phyloP scores from a whole-genome alignment of 2,113 vertebrate species.

The Hemicordylus capensis region DNA sequence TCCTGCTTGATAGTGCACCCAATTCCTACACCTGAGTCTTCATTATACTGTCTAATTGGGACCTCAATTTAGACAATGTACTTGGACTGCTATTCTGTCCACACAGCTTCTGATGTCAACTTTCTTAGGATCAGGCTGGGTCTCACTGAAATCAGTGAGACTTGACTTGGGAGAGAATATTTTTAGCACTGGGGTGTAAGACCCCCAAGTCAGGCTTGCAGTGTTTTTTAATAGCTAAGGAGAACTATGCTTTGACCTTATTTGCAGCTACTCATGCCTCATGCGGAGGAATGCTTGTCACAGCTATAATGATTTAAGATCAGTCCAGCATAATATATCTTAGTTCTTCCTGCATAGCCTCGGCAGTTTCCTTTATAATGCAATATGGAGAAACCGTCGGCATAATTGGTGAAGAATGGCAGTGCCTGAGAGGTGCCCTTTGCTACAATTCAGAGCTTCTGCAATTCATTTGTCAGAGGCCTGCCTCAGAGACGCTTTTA shows the following conservation, averaged over 20 bases:
- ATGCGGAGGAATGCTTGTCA: constrained; percentile 73
- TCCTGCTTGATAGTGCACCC: not conserved
- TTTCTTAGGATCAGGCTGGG: not conserved
- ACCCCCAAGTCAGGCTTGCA: constrained; percentile 6
- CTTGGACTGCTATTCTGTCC: not conserved
- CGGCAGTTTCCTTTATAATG: constrained; percentile 71
- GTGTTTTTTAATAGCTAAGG: constrained; percentile 61
- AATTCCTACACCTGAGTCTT: not conserved
- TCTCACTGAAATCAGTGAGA: not conserved
- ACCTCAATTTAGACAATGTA: not conserved
- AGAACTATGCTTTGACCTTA: constrained; percentile 64
- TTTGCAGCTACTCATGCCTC: constrained; percentile 72
- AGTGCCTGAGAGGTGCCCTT: constrained; percentile 60
- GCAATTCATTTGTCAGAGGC: constrained; percentile 42
- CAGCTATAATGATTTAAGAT: constrained; percentile 70
- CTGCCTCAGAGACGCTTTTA: constrained; percentile 33
- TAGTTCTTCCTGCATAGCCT: constrained; percentile 65
- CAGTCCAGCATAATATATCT: constrained; percentile 71
- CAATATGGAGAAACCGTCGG: constrained; percentile 61
- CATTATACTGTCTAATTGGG: too few species aligned
- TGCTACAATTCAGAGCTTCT: constrained; percentile 51
- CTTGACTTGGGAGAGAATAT: not conserved
- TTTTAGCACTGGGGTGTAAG: not conserved
- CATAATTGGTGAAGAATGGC: constrained; percentile 73
- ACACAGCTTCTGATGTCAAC: not conserved